phyloP scores from a whole-genome alignment of 2,797 vertebrate genomes.

The Lagorchestes hirsutus region DNA sequence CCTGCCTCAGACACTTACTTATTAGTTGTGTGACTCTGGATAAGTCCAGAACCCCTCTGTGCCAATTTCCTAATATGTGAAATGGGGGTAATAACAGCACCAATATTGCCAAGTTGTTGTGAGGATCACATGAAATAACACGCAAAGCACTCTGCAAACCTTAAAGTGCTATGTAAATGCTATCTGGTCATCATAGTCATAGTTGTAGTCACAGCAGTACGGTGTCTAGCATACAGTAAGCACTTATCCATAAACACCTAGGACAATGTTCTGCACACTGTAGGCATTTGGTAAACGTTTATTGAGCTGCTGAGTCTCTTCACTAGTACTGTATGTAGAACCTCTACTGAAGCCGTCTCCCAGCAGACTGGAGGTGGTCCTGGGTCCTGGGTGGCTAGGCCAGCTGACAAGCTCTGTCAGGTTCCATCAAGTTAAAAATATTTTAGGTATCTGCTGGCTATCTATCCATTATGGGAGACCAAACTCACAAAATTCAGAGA shows the following conservation, averaged over 20 bases:
- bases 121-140: background rate
- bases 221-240: background rate
- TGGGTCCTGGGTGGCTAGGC: background rate
- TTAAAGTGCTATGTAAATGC: background rate
- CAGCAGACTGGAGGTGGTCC: background rate
- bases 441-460: background rate
- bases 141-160: background rate
- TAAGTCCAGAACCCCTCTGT: background rate
- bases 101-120: background rate
- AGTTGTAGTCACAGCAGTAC: background rate
- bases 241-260: background rate
- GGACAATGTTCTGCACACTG: background rate
- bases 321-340: background rate
- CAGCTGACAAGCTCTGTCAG: background rate
- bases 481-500: background rate
- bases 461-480: background rate
- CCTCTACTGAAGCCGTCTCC: background rate
- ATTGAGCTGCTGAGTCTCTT: background rate
- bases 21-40: background rate
- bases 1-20: background rate
- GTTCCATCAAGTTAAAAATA: background rate
- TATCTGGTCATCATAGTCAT: background rate
- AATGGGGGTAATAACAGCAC: background rate
- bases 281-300: background rate
- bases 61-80: background rate